phyloP scores from a whole-genome alignment of 2,113 vertebrate species.

The Heterotis niloticus region DNA sequence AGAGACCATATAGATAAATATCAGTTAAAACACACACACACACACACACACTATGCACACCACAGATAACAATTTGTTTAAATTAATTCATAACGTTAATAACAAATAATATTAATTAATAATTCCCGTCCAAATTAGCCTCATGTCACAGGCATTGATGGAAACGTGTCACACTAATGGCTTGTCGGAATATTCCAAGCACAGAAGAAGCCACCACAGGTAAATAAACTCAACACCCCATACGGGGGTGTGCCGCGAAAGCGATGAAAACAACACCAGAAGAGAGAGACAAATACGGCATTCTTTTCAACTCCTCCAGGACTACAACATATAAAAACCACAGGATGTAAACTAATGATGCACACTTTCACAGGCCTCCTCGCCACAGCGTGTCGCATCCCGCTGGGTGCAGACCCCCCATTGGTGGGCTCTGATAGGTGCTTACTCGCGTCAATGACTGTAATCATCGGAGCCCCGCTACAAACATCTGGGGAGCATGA shows the following conservation, averaged over 20 bases:
- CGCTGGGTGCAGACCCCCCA: slow-evolving; percentile 31
- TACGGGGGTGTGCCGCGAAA: neutral
- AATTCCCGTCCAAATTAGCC: too few relatives aligned
- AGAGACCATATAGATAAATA: too few relatives aligned
- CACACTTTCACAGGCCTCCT: neutral
- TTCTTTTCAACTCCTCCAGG: neutral
- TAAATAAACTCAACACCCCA: neutral
- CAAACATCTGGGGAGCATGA: slow-evolving; percentile 27
- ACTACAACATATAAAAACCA: neutral
- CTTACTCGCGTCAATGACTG: slow-evolving; percentile 37
- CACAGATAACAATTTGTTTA: too few relatives aligned
- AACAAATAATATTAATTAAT: too few relatives aligned
- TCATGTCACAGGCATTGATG: too few relatives aligned
- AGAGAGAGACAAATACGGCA: neutral
- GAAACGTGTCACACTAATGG: too few relatives aligned
- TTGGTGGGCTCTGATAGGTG: slow-evolving; percentile 31
- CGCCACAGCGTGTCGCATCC: slow-evolving; percentile 1
- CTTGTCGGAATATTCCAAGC: neutral
- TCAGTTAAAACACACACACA: too few relatives aligned
- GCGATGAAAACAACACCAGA: neutral
- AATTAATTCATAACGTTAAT: too few relatives aligned
- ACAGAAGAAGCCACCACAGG: neutral
- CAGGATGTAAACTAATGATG: slow-evolving; percentile 18
- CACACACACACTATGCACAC: too few relatives aligned
- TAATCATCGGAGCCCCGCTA: slow-evolving; percentile 27